Evolutionary conservation across 2,113 vertebrate species (phyloP), one percentile per base, ranked within the genome.

Genomic region (Hippocampus guttulatus): DNA sequence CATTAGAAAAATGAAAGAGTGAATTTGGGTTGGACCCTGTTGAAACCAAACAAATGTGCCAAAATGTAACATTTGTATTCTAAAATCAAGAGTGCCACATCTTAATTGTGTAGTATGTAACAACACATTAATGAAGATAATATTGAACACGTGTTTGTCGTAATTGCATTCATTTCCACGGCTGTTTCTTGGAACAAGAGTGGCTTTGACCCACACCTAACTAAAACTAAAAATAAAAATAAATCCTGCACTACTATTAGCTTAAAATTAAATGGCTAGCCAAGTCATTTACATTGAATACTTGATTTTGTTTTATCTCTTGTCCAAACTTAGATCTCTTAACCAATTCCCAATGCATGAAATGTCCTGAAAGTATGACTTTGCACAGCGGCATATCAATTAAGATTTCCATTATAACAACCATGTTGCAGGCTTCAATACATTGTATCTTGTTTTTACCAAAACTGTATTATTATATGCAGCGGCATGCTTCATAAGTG

Each of bases 401-500:
- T 4, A 51, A 18, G 15, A 38, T 20, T 51, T 16, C 15, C 47
- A 18, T 49, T 18, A 20, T 20, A 49, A n/a, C 21, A 9, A 21
- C 8, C 14, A 51, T 14, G 47, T 51, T 51, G 5, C 47, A 20
- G 47, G 12, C 21, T n/a, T 54, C 21, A 2, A 9, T n/a, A 9
- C 21, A n/a, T 54, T n/a, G 20, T n/a, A 54, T 54, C 6, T 54
- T n/a, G 2, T 54, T 54, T 11, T 3, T 55, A 55, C 52, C 52
- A 55, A 3, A 23, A 55, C 27, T 33, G 23, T 58, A 3, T 25
- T 27, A 3, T 58, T 15, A 16, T 25, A 60, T 14, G 58, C 67
- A 45, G 47, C 54, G 68, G 79, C 61, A 67, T 84, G 61, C 75
- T 79, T 78, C 21, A 68, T 63, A 6, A 41, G 33, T 30, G 40